These are phyloP conservation scores for Athalia rosae DNA, from an alignment of 2,888 invertebrate species.

Conservation along the genomic window DNA sequence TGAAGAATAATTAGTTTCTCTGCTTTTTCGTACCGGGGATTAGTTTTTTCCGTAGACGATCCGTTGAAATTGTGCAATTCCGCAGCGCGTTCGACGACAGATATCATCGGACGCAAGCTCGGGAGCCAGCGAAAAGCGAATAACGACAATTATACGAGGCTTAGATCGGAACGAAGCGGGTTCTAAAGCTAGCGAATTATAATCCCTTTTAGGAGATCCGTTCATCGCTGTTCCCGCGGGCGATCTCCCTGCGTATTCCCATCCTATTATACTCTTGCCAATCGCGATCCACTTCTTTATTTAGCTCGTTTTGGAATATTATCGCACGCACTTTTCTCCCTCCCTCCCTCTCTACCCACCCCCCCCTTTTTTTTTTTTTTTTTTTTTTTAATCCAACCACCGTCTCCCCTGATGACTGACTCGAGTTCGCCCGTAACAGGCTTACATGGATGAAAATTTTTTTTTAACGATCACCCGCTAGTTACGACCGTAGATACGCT, in stretches of 20 bases:
- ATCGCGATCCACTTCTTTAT: background rate
- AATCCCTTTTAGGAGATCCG: conserved; percentile 41
- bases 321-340: background rate
- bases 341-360: too few relatives aligned
- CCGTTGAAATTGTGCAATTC: background rate
- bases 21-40: too few relatives aligned
- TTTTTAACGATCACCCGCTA: conserved; percentile 29
- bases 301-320: background rate
- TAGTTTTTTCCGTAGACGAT: background rate
- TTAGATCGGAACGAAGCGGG: conserved; percentile 19
- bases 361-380: too few relatives aligned
- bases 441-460: background rate
- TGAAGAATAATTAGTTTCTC: too few relatives aligned
- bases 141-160: conserved; percentile 34
- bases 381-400: background rate
- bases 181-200: conserved; percentile 36
- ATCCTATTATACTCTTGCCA: background rate
- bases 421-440: background rate
- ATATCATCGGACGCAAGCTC: background rate
- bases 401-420: background rate
- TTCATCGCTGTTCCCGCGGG: conserved; percentile 16
- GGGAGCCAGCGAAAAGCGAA: conserved; percentile 24
- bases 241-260: background rate
- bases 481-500: background rate
- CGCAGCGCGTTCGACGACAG: too few relatives aligned